A percentile compares a stretch with the other conserved stretches of the same genome.
phyloP scores from a whole-genome alignment of 35 echinoderm and acorn worm species.

The Amphiura filiformis region DNA sequence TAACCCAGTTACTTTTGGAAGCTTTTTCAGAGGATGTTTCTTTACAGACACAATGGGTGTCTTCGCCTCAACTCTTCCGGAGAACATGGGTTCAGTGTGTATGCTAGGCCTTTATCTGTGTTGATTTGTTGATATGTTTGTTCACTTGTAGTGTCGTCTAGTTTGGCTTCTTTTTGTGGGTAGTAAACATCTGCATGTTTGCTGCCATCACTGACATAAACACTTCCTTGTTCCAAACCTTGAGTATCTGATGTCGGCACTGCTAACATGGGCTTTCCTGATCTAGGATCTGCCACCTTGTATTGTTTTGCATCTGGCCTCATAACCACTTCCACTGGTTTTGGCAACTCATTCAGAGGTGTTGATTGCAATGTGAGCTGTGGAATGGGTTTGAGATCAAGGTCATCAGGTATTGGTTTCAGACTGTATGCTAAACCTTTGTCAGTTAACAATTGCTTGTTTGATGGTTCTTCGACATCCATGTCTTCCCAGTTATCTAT shows the following conservation, averaged over 20 bases:
- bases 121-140: constrained; percentile 28
- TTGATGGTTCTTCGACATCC: neutral
- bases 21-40: neutral
- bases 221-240: constrained; percentile 3
- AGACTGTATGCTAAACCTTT: constrained; percentile 42
- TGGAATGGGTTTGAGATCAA: neutral
- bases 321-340: neutral
- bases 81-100: constrained; percentile 14
- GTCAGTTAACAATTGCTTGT: constrained; percentile 34
- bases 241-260: constrained; percentile 24
- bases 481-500: neutral
- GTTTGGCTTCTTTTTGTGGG: neutral
- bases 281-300: constrained; percentile 39
- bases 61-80: neutral
- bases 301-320: constrained; percentile 9
- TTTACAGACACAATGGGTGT: neutral
- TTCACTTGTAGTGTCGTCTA: no score
- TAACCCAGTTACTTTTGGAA: neutral
- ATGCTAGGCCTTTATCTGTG: constrained; percentile 68
- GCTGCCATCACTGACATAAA: neutral
- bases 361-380: neutral
- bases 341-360: constrained; percentile 8
- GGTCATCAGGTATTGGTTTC: neutral
- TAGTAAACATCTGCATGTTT: constrained; percentile 28
- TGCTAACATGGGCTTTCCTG: constrained; percentile 39